Conservation (phyloP, 2,113 vertebrate species). For the human region GRCh38 chr7:33980501-33981000, state of each 20-base stretch:
- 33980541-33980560: neutral
- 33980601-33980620: conserved; percentile 13
- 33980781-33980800: conserved; percentile 77
- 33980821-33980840: conserved; percentile 73
- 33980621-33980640: neutral
- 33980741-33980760: conserved; percentile 79
- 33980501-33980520: neutral
- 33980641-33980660: neutral
- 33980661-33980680: neutral
- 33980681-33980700: conserved; percentile 52
- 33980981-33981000: neutral
- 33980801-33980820: conserved; percentile 80
- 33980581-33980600: neutral
- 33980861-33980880: conserved; percentile 80
- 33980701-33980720: conserved; percentile 65
- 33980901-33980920: conserved; percentile 66
- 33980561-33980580: neutral
- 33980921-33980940: conserved; percentile 58
- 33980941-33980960: conserved; percentile 24
- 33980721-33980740: conserved; percentile 75
- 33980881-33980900: conserved; percentile 69
- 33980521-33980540: neutral
- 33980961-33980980: neutral
- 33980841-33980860: conserved; percentile 75
- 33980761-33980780: conserved; percentile 79